phyloP scores from a whole-genome alignment of 2,797 vertebrate species.

The Caiman crocodilus region DNA sequence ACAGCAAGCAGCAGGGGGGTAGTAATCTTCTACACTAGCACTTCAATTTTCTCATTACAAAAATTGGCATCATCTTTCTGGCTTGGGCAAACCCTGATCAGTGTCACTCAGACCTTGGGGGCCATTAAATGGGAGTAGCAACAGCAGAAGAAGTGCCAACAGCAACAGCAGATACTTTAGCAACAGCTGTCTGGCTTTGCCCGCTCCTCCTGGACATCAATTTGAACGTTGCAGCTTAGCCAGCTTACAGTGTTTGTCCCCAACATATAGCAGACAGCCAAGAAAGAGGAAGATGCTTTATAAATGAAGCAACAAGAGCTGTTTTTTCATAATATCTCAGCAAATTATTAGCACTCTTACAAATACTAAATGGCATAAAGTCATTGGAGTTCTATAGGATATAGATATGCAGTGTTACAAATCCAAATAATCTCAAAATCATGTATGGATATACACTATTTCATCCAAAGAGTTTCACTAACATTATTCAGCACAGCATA shows the following conservation, averaged over 20 bases:
- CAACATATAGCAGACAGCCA: neutral
- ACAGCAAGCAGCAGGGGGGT: slow-evolving; percentile 5
- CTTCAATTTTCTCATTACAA: slow-evolving; percentile 67
- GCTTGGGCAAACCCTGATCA: slow-evolving; percentile 25
- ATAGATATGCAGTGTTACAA: neutral
- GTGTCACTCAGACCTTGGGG: neutral
- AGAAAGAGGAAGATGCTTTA: neutral
- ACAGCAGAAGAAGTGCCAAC: neutral
- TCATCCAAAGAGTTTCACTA: neutral
- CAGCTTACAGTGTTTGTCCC: neutral
- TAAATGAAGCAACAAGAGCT: neutral
- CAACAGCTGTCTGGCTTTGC: slow-evolving; percentile 54
- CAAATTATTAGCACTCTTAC: neutral
- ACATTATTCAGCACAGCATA: neutral
- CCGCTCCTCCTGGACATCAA: neutral
- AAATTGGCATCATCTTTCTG: slow-evolving; percentile 57
- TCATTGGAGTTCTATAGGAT: neutral
- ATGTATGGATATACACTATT: rapidly evolving
- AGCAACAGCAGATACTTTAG: slow-evolving; percentile 50
- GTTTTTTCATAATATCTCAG: neutral
- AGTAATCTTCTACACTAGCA: slow-evolving; percentile 20
- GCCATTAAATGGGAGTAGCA: slow-evolving; percentile 3
- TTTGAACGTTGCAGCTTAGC: slow-evolving; percentile 31
- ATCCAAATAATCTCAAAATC: neutral
- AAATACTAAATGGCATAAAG: neutral